Evolutionary conservation across 2,113 vertebrate genomes (phyloP), one percentile per base, ranked within the genome.

Genomic region (Hemichromis elongatus): DNA sequence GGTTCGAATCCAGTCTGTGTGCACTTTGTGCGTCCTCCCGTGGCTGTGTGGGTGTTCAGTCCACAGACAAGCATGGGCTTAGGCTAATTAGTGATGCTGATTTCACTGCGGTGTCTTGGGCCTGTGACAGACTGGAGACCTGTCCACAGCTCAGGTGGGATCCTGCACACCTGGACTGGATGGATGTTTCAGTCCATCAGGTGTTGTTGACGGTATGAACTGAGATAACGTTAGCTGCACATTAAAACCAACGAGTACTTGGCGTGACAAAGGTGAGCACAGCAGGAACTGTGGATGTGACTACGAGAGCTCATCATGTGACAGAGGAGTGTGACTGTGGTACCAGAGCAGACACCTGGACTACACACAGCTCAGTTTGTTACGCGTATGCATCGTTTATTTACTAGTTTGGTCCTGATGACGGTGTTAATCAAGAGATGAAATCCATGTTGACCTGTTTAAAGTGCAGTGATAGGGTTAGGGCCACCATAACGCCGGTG

Each of bases 401-500:
- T 70, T 16, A 70, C 30, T 3, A 35, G 19, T 61, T 26, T 42
- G 63, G 2, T 13, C 19, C 21, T 2, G n/a, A 66, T 40, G 21
- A 68, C 37, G 26, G 26, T 4, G 40, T 45, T 70, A 21, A 42
- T 6, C 21, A 70, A 24, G 33, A 66, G 5, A 24, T 30, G 18
- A 26, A 70, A 45, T 9, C 0, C 7, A 28, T 13, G 16, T 3
- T 57, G 56, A 30, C 14, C 30, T 28, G 24, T 26, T 56, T 24
- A 8, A 26, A 56, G 4, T 14, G 7, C 24, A 57, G 26, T 26
- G 19, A 10, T 33, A 1, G 28, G 6, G 16, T 33, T 59, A 19
- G 56, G 0, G 21, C 16, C 12, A 24, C 1, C 0, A 24, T 24
- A 66, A 2, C 7, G 5, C 35, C 35, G 12, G 12, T 24, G 35